Evolutionary conservation across 2,888 invertebrate species (phyloP), one percentile per base, ranked within the genome.

Genomic region (Pollenia amentaria): DNA sequence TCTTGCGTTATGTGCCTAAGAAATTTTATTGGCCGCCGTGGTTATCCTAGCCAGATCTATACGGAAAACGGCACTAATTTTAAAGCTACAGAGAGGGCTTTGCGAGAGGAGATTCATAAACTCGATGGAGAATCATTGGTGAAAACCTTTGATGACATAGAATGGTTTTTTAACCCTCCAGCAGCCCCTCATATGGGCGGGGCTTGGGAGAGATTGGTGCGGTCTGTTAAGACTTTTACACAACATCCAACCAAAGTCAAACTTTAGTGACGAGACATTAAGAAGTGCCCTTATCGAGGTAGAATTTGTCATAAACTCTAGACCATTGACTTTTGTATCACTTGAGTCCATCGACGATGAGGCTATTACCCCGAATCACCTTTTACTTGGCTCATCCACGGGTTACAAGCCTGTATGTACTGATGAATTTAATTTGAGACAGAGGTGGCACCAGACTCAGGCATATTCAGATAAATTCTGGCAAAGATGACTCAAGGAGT

Each of bases 181-280:
- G 80, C 76, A n/a, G 87, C 88, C 8, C 86, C 88, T 7, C 67
- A 88, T n/a, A n/a, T n/a, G n/a, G n/a, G n/a, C n/a, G n/a, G n/a
- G n/a, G n/a, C n/a, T n/a, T n/a, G n/a, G n/a, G n/a, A n/a, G n/a
- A n/a, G n/a, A n/a, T n/a, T n/a, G n/a, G 87, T 88, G 65, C 51
- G 62, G 1, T 83, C 86, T 10, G 81, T 89, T 9, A 88, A 88
- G 51, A 82, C 51, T 80, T 3, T 29, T 87, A 12, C 16, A 60
- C 29, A 46, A 12, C 8, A 40, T 51, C 11, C 42, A 78, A 12
- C 57, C 80, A 18, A 53, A 55, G 4, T 53, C 18, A 11, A 81
- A 84, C n/a, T n/a, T n/a, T 69, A 88, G 65, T 44, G 88, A 88
- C n/a, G 85, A 87, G 14, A 85, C 46, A 8, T 60, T 88, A 18